Base-by-base conservation (phyloP, 2,113 vertebrate species). In the Ophthalmolycus amberensis region DNA sequence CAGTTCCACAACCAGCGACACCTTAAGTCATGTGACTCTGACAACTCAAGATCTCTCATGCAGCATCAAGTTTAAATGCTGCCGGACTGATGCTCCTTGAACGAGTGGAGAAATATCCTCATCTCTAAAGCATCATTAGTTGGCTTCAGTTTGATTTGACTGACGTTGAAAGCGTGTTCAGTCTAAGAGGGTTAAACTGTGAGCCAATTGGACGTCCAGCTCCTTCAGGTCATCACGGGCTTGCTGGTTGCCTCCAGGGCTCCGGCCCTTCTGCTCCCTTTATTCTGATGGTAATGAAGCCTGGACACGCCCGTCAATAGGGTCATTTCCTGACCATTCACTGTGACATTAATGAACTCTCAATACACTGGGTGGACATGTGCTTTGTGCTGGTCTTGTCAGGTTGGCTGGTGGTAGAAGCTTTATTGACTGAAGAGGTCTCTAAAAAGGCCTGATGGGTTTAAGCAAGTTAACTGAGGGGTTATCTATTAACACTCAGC, bases 331-430 rank as follows among this genome's bases (percentile, higher is more conserved):
- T 94, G 93, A 94, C 92, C 94, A 92, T 84, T 92, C 85, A 85
- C 85, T 74, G 71, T 90, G 92, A 88, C 92, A 89, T 90, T 94
- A 89, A 95, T 95, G 92, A 93, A 93, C 90, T 94, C 90, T 84
- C 77, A 94, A 93, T 86, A 92, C 86, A 87, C 81, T 83, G 80
- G 46, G n/a, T 81, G 86, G 82, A 87, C 82, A 79, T 82, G 20
- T 78, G 68, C 84, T 92, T 89, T 90, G 77, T 86, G 83, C 44
- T 69, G 40, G 22, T 60, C 73, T 67, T 82, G 79, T 83, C 79
- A 70, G 69, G 59, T 70, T 59, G 58, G 20, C 67, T 79, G 52
- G 48, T 77, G 18, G 42, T 70, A 58, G 64, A 71, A 50, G 70
- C 37, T 83, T 70, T 63, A 81, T 67, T 79, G 70, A 79, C 54